Base-by-base conservation (phyloP, 2,113 vertebrate species). In the Cyprinodon variegatus region DNA sequence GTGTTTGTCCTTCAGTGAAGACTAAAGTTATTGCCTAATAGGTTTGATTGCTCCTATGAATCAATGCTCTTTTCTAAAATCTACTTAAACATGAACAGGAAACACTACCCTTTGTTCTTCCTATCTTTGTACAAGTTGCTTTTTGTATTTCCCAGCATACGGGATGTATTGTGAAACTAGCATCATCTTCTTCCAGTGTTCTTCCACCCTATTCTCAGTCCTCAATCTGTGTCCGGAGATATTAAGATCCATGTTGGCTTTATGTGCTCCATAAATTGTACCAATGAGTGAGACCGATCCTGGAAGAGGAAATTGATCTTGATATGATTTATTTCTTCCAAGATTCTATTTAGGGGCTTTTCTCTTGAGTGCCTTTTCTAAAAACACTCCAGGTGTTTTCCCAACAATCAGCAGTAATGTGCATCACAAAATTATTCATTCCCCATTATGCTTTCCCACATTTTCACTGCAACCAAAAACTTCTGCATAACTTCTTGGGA, bases 61-160 rank as follows among this genome's bases (percentile, higher is more conserved):
- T 89, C 70, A 74, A 70, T 65, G 10, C 2, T 14, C 48, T 66
- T 78, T 20, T 10, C 50, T 57, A 20, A 20, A 2, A 53, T 63
- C 29, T 76, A 71, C 36, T 37, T 67, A 65, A 81, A 83, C 81
- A 73, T 62, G 81, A 53, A 74, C 77, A 84, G 92, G 90, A 90
- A 89, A 71, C 20, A 7, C 65, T 78, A 17, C 46, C 62, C 48
- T 78, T 84, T 76, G 72, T 77, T 74, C 85, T 89, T 87, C 86
- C 76, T 67, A 73, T 81, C 76, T 73, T 75, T 84, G 78, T 70
- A 70, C 80, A 63, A 64, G 4, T 17, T n/a, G 43, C 72, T 74
- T 75, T 70, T 62, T 45, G 67, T 59, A 76, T 86, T 80, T 84
- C 82, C 69, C 81, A 84, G 74, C 67, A 65, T 70, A 78, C 50